Evolutionary conservation across 1,140 invertebrate species (phyloP).

Genomic region (Pseudomyrmex pallidus): DNA sequence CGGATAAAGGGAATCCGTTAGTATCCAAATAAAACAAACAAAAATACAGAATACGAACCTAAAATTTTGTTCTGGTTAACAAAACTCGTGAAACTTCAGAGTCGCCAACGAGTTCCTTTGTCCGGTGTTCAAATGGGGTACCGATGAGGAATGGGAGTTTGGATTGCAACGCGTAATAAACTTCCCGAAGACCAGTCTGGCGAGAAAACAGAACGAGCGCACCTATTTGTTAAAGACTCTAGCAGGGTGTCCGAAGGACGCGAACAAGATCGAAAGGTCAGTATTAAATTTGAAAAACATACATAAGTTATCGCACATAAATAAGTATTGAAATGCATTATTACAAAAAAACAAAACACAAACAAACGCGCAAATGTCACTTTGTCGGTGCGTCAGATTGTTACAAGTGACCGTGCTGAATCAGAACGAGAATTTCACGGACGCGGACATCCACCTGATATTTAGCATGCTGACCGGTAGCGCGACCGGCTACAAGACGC

Average conservation of each 20-base stretch:
- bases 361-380: background rate
- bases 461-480: constrained; percentile 89
- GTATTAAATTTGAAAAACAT: background rate
- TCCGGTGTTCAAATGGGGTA: constrained; percentile 91
- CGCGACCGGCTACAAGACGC: constrained; percentile 88
- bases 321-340: too few species aligned
- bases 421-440: constrained; percentile 89
- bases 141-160: constrained; percentile 91
- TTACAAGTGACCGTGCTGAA: constrained; percentile 89
- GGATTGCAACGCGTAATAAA: constrained; percentile 90
- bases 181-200: constrained; percentile 86
- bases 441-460: constrained; percentile 90
- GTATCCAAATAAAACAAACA: constrained; percentile 71
- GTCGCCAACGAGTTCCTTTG: constrained; percentile 90
- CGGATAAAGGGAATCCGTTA: constrained; percentile 91
- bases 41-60: background rate
- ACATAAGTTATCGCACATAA: background rate
- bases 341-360: background rate
- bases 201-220: constrained; percentile 89
- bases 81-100: constrained; percentile 79
- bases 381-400: constrained; percentile 79
- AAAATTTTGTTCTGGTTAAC: too few species aligned
- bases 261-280: constrained; percentile 88
- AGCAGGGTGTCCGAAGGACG: constrained; percentile 89
- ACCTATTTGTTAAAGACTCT: constrained; percentile 91